These are phyloP conservation scores for Paramisgurnus dabryanus DNA, from an alignment of 2,113 vertebrate species.

Conservation along the genomic window DNA sequence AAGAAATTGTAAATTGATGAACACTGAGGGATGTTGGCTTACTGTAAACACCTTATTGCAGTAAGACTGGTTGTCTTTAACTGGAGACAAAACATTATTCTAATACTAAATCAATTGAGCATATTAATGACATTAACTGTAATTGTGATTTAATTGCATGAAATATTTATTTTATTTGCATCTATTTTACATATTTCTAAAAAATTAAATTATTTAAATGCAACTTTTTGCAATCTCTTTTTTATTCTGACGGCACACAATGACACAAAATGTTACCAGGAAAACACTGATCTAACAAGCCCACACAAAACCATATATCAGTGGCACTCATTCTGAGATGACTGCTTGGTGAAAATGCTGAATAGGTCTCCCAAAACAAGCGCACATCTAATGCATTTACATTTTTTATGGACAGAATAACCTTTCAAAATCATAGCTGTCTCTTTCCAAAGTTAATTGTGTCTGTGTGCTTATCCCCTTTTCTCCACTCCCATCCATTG, in stretches of 20 bases:
- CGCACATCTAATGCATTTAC: constrained; percentile 22
- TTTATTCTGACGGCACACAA: too few species aligned
- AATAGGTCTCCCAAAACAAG: constrained; percentile 1
- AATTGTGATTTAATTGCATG: too few species aligned
- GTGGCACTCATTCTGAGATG: constrained; percentile 4
- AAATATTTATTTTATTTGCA: too few species aligned
- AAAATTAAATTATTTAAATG: too few species aligned
- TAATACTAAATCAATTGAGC: too few species aligned
- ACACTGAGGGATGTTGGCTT: not conserved
- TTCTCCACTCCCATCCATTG: constrained; percentile 43
- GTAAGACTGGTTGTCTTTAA: too few species aligned
- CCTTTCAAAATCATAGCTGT: constrained; percentile 42
- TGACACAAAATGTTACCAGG: not conserved
- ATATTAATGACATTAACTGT: too few species aligned
- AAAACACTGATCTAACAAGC: not conserved
- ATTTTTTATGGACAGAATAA: constrained; percentile 45
- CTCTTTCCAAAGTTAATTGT: constrained; percentile 44
- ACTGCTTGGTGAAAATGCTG: constrained; percentile 10
- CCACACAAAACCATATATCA: constrained; percentile 5
- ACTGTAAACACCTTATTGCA: not conserved
- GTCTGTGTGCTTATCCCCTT: not conserved
- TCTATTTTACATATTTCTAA: too few species aligned
- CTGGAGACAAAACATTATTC: too few species aligned
- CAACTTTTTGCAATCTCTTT: too few species aligned
- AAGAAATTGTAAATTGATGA: constrained; percentile 25